Base-by-base conservation (phyloP, 1,140 invertebrate genomes). In the Apis laboriosa region DNA sequence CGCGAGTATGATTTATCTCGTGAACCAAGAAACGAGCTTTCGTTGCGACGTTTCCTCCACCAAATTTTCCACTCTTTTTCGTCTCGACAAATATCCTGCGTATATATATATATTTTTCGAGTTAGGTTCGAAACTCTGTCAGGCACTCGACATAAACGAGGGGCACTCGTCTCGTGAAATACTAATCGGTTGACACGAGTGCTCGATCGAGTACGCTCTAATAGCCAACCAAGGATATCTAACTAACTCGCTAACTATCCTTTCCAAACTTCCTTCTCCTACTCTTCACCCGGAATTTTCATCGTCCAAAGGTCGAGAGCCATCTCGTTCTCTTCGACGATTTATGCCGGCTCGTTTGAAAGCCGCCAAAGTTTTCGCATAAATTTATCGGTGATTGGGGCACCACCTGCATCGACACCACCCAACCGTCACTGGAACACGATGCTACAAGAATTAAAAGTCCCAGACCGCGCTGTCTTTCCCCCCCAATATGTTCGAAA, bases 331-430 rank as follows among this genome's bases (percentile, higher is more conserved):
- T 77, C 56, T 51, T 34, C 43, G 63, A 87, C 81, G 85, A 87
- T 87, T 87, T 85, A 87, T 64, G 77, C 77, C 73, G 67, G 75
- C 79, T 80, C 43, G 74, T 58, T 63, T 70, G 71, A 70, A 79
- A 71, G 80, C 70, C 85, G 55, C 71, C 79, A 73, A 90, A 89
- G 77, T 90, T 90, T 88, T 78, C 88, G 89, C 88, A 90, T 90
- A 89, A 89, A 88, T 89, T 89, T 88, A 81, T 86, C 80, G 84
- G 77, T 68, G 83, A 88, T 86, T 87, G 81, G 76, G 19, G 67
- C 67, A 56, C 61, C 77, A 61, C 43, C 67, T 68, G 55, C 77
- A 12, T 58, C 77, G 77, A 78, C 64, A 28, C 49, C 74, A 9
- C 21, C 19, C 60, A 24, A 58, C 12, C 28, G 15, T 9, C 55